A percentile compares a stretch with the other conserved stretches of the same genome.
Conservation (phyloP, 2,797 vertebrate species). For the Cygnus olor region DNA sequence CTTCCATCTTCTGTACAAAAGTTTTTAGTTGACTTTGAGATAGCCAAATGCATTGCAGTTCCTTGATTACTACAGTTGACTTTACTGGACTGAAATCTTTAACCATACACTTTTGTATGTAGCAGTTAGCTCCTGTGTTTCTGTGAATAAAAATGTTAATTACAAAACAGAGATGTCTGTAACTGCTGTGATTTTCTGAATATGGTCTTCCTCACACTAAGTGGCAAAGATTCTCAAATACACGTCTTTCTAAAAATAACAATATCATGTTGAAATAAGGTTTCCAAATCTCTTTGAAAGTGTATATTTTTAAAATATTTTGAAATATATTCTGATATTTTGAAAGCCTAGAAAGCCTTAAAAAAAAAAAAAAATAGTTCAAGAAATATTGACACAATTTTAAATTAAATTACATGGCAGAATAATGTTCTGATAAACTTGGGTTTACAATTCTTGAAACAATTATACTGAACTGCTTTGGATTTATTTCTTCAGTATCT, state of each 20-base stretch:
- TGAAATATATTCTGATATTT: background rate
- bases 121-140: background rate
- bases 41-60: background rate
- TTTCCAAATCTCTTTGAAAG: background rate
- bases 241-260: background rate
- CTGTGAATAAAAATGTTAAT: background rate
- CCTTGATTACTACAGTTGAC: background rate
- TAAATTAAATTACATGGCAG: background rate
- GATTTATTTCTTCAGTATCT: background rate
- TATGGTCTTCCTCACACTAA: background rate
- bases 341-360: background rate
- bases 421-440: background rate
- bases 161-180: background rate
- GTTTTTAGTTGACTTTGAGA: background rate
- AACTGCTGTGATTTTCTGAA: background rate
- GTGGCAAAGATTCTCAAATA: background rate
- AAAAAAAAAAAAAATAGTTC: background rate
- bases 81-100: background rate
- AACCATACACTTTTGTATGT: background rate
- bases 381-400: background rate
- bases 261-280: background rate
- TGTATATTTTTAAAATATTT: background rate
- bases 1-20: background rate
- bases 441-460: background rate
- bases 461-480: background rate